These are phyloP conservation scores for Sminthopsis crassicaudata DNA, from an alignment of 2,113 vertebrate genomes.

Conservation along the genomic window DNA sequence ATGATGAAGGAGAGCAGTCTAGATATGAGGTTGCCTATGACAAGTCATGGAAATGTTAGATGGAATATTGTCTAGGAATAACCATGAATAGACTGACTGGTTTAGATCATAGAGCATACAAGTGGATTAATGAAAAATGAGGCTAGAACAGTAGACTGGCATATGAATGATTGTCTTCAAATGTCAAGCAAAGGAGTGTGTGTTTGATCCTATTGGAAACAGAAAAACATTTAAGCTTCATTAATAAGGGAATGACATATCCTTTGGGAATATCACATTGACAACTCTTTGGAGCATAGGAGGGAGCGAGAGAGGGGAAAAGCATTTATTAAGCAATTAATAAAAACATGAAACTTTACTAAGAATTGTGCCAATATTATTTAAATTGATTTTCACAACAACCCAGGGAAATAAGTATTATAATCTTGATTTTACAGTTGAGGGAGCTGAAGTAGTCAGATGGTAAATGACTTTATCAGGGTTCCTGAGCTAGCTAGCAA, in stretches of 20 bases:
- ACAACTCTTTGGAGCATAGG: not conserved
- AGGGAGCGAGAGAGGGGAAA: too few species aligned
- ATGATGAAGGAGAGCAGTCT: not conserved
- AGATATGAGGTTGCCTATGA: not conserved
- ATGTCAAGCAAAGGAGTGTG: not conserved
- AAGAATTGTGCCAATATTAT: not conserved
- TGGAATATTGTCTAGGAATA: not conserved
- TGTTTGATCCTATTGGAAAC: not conserved
- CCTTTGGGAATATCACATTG: not conserved
- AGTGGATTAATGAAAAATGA: not conserved
- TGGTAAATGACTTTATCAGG: not conserved
- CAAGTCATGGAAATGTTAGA: not conserved
- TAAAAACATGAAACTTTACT: not conserved
- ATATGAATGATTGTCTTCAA: not conserved
- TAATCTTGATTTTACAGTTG: not conserved
- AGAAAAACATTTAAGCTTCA: not conserved
- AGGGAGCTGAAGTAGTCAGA: not conserved
- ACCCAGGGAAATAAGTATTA: not conserved
- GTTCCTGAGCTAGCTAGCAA: not conserved
- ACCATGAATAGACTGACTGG: not conserved
- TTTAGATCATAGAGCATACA: not conserved
- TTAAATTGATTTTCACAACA: not conserved
- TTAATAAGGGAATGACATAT: not conserved
- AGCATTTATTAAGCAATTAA: too few species aligned
- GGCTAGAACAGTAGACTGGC: not conserved